Evolutionary conservation across 1,140 invertebrate species (phyloP).

Genomic region (Hypothenemus hampei): DNA sequence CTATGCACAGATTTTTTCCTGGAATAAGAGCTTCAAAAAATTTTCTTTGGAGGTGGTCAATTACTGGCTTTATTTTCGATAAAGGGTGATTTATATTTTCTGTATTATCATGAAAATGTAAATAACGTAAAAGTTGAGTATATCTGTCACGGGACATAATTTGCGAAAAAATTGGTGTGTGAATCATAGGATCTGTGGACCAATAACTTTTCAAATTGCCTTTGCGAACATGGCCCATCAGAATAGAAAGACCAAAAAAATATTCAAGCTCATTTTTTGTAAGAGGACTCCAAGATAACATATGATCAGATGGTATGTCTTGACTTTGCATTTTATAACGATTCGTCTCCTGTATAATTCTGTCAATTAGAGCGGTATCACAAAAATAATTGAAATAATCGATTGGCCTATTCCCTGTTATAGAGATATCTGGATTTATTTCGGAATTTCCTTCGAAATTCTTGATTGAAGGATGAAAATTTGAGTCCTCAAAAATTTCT

Average conservation of each 20-base stretch:
- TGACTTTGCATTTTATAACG: too few relatives aligned
- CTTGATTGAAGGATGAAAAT: too few relatives aligned
- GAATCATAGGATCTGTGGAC: not conserved
- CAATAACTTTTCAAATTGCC: not conserved
- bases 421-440: too few relatives aligned
- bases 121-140: not conserved
- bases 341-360: too few relatives aligned
- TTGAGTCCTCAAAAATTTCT: too few relatives aligned
- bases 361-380: too few relatives aligned
- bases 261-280: too few relatives aligned
- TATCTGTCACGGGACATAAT: not conserved
- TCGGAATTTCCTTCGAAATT: too few relatives aligned
- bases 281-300: too few relatives aligned
- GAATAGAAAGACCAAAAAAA: not conserved
- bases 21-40: not conserved
- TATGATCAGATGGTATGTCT: too few relatives aligned
- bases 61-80: not conserved
- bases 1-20: constrained; percentile 27
- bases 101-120: not conserved
- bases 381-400: too few relatives aligned
- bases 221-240: not conserved
- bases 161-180: not conserved
- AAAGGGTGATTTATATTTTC: not conserved
- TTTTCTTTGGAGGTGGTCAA: not conserved
- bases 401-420: too few relatives aligned